Evolutionary conservation across 1,140 invertebrate genomes (phyloP).

Genomic region (Orchesella cincta): DNA sequence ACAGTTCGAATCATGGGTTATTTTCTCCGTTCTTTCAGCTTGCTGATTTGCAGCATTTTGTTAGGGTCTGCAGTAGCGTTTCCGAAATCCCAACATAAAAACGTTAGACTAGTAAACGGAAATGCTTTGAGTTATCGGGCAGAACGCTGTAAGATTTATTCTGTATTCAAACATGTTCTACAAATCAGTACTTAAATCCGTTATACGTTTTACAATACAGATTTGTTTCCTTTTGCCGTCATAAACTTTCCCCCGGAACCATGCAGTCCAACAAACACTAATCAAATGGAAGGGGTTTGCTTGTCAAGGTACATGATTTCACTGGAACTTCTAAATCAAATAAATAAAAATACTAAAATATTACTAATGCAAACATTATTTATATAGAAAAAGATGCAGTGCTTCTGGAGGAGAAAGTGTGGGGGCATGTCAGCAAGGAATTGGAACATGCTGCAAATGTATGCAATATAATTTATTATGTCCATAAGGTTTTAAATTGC

Average conservation of each 20-base stretch:
- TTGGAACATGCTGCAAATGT: constrained; percentile 26
- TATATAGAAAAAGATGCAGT: neutral
- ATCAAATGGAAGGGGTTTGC: neutral
- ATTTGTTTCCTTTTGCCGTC: constrained; percentile 17
- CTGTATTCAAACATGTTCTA: neutral
- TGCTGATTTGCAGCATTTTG: no score
- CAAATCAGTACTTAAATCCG: neutral
- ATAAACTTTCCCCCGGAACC: constrained; percentile 8
- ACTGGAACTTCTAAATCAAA: neutral
- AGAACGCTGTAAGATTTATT: neutral
- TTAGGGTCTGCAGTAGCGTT: no score
- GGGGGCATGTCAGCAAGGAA: neutral
- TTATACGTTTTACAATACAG: neutral
- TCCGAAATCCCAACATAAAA: no score
- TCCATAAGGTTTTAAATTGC: neutral
- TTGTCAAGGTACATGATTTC: neutral
- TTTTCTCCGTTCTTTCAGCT: no score
- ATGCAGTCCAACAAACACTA: constrained; percentile 11
- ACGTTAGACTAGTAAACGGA: neutral
- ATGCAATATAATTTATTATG: neutral
- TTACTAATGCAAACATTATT: no score
- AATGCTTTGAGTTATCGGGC: neutral
- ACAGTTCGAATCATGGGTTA: no score
- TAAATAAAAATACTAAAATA: neutral
- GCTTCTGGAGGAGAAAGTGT: neutral